Base-by-base conservation (phyloP, 2,888 invertebrate genomes). In the Allophyes oxyacanthae region DNA sequence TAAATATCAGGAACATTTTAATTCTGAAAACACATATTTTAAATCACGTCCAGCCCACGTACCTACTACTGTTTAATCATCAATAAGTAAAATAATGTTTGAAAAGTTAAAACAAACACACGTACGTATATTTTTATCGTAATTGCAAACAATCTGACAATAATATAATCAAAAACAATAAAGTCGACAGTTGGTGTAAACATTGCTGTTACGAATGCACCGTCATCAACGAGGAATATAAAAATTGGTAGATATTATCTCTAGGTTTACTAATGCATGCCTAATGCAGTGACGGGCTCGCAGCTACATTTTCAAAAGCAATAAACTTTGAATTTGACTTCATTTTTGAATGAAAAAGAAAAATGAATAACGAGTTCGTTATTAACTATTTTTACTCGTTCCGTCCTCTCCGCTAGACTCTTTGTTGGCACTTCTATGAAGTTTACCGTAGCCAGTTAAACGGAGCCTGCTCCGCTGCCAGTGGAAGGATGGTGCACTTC, bases 101-200 rank as follows among this genome's bases (percentile, higher is more conserved):
- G 74, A 67, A 67, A 72, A 67, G 52, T 44, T 53, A 33, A 36
- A 14, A 42, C 60, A 65, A 63, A 65, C 67, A 72, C 52, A 66
- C 56, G 54, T 54, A 51, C 60, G 51, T 69, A 49, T 59, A 70
- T 66, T 69, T 65, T 71, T 64, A 62, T 69, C 60, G 64, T 70
- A 72, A 73, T 76, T 65, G 43, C 63, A 70, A 75, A 79, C 78
- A 77, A 34, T 69, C 76, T 60, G 69, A 62, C 77, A 75, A 77
- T 77, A 69, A 74, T 71, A 72, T 65, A 75, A 78, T 73, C 69
- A 63, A 57, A 44, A 64, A 67, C 57, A 68, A 76, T 74, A 72
- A 69, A 67, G 64, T 40, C 6, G 57, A 68, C 66, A 46, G 51
- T 20, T 63, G 20, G 42, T 30, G 41, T 69, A 73, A 69, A 75